Conservation (phyloP, 2,888 invertebrate species). For the Lucinisca nassula region DNA sequence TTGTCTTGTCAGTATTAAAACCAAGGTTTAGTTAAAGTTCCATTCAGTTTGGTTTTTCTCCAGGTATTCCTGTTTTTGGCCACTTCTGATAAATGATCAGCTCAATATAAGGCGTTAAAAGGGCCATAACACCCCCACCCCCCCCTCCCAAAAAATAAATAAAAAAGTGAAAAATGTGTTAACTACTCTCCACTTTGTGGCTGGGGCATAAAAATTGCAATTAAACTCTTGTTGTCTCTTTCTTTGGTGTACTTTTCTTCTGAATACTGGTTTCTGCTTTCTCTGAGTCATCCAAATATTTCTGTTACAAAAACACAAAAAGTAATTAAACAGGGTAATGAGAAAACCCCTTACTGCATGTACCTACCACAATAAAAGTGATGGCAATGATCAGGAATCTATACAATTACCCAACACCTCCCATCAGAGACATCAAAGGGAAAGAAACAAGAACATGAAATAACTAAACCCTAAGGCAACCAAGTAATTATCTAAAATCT, state of each 20-base stretch:
- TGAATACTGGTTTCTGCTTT: slow-evolving; percentile 14
- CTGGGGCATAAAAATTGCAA: too few species aligned
- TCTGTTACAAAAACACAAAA: not conserved
- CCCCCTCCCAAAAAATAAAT: too few species aligned
- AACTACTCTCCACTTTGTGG: too few species aligned
- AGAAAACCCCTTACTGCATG: not conserved
- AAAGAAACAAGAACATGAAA: not conserved
- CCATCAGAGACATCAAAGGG: not conserved
- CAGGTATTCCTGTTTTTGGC: not conserved
- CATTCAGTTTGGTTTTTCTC: not conserved
- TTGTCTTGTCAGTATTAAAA: too few species aligned
- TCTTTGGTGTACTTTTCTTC: slow-evolving; percentile 15
- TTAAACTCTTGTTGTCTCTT: not conserved
- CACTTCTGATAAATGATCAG: too few species aligned
- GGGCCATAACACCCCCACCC: too few species aligned
- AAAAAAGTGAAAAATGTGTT: too few species aligned
- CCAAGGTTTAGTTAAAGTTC: not conserved
- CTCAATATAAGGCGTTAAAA: too few species aligned
- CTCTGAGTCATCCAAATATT: slow-evolving; percentile 3
- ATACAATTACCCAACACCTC: not conserved
- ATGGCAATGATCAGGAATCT: not conserved
- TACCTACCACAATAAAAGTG: not conserved
- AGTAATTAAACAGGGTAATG: not conserved
- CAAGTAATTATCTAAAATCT: too few species aligned
- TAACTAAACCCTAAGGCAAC: too few species aligned